Percentiles rank a stretch among this genome's conserved stretches.
Conservation (phyloP, 2,888 invertebrate species). For the Clostera curtula region DNA sequence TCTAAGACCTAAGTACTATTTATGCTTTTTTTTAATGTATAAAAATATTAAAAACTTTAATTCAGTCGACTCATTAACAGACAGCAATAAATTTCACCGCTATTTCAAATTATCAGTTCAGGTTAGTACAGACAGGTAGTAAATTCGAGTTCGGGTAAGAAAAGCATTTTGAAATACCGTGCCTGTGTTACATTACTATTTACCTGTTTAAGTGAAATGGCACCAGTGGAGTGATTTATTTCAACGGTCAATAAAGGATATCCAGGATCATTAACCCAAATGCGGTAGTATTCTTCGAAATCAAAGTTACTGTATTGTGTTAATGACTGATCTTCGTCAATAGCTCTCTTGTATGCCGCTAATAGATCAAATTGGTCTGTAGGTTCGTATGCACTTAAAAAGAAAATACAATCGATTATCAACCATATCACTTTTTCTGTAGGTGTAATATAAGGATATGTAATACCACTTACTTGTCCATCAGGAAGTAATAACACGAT, state of each 20-base stretch:
- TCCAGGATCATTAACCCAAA: constrained; percentile 78
- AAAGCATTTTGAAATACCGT: constrained; percentile 10
- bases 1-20: background rate
- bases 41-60: too few species aligned
- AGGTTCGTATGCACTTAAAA: constrained; percentile 46
- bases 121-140: too few species aligned
- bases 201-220: constrained; percentile 54
- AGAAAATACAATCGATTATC: background rate
- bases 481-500: constrained; percentile 50
- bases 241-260: constrained; percentile 74
- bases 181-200: too few species aligned
- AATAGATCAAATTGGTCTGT: constrained; percentile 69
- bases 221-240: constrained; percentile 47
- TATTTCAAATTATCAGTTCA: too few species aligned
- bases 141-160: too few species aligned
- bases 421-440: too few species aligned
- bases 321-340: constrained; percentile 39
- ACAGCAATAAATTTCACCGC: too few species aligned
- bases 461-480: constrained; percentile 56
- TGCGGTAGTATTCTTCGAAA: constrained; percentile 65
- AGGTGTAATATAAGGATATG: too few species aligned
- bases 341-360: constrained; percentile 53
- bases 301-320: constrained; percentile 41
- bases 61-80: too few species aligned
- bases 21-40: too few species aligned